Percentiles rank a stretch among this genome's conserved stretches.
Evolutionary conservation across 2,113 vertebrate genomes (phyloP).

Genomic region (Melanotaenia duboulayi): DNA sequence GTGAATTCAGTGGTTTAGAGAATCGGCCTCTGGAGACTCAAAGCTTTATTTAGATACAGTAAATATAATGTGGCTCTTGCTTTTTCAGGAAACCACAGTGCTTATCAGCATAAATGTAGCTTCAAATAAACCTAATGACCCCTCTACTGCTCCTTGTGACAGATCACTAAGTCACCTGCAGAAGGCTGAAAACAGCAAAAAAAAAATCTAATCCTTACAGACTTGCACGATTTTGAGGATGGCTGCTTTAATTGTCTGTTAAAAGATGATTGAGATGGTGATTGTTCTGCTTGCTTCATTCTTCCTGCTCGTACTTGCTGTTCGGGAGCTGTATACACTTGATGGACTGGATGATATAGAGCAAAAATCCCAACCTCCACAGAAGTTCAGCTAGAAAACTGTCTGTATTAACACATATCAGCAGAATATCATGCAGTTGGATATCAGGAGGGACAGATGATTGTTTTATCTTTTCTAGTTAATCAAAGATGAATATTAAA

Average conservation of each 20-base stretch:
- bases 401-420: no score
- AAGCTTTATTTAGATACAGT: neutral
- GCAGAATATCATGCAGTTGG: neutral
- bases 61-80: neutral
- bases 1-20: neutral
- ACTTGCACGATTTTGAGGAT: no score
- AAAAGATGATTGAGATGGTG: no score
- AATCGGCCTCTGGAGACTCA: neutral
- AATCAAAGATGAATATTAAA: no score
- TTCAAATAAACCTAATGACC: neutral
- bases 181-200: no score
- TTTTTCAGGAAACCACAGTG: neutral
- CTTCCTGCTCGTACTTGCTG: no score
- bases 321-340: neutral
- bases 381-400: no score
- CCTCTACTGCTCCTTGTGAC: neutral
- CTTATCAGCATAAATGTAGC: neutral
- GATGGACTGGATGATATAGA: no score
- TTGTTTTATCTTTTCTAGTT: neutral
- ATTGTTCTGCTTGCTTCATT: neutral
- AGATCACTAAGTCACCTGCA: neutral
- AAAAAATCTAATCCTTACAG: no score
- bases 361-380: no score
- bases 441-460: no score
- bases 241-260: no score